Evolutionary conservation across 2,888 invertebrate species (phyloP).

Genomic region (Drosophila stalkeri): DNA sequence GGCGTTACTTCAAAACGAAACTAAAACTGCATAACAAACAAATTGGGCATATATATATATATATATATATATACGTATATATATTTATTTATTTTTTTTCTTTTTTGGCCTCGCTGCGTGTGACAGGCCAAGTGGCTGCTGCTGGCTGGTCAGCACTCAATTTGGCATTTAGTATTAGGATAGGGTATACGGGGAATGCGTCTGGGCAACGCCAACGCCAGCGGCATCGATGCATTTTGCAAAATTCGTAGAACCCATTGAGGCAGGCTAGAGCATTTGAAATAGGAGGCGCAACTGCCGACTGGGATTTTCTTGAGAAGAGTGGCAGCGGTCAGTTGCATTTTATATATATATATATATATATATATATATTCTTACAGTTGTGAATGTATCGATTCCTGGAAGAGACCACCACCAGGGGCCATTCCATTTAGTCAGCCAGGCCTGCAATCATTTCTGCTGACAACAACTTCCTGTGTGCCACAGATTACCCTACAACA

Average conservation of each 20-base stretch:
- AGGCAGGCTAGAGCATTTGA: conserved; percentile 61
- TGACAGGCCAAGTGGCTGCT: conserved; percentile 40
- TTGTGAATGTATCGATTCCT: conserved; percentile 45
- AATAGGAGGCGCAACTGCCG: conserved; percentile 54
- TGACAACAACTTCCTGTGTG: conserved; percentile 77
- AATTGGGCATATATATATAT: conserved; percentile 42
- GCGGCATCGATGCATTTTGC: conserved; percentile 60
- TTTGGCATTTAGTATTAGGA: conserved; percentile 22
- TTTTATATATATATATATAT: conserved; percentile 5
- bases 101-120: conserved; percentile 34
- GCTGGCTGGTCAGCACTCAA: conserved; percentile 34
- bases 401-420: conserved; percentile 44
- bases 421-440: conserved; percentile 60
- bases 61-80: too few relatives aligned
- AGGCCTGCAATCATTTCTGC: conserved; percentile 69
- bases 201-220: conserved; percentile 16
- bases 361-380: conserved; percentile 3
- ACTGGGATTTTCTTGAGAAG: conserved; percentile 45
- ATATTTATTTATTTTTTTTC: neutral
- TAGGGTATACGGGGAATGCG: conserved; percentile 11
- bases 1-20: conserved; percentile 45
- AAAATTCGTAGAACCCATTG: conserved; percentile 76
- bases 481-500: conserved; percentile 44
- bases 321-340: conserved; percentile 50
- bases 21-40: conserved; percentile 54